Percentiles rank a stretch among this genome's conserved stretches.
Conservation (phyloP, 2,113 vertebrate species). For the Calcarius ornatus region DNA sequence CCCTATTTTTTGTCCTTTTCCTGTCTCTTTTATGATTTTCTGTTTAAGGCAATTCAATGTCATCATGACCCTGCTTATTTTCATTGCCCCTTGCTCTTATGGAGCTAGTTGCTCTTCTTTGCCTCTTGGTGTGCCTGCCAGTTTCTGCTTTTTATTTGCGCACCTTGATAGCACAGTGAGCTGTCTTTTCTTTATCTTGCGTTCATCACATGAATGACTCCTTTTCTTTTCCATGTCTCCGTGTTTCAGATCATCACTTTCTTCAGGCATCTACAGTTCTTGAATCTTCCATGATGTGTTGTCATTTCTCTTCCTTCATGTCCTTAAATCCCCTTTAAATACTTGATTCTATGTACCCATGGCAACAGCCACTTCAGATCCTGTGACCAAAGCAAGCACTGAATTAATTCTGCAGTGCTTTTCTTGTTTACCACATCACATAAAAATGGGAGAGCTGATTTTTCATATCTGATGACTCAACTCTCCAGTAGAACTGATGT, state of each 20-base stretch:
- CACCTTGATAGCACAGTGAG: background rate
- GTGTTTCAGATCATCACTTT: background rate
- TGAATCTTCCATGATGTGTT: background rate
- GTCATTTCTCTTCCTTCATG: background rate
- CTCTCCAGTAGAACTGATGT: background rate
- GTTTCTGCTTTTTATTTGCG: background rate
- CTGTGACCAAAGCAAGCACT: slow-evolving; percentile 23
- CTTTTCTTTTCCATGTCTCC: background rate
- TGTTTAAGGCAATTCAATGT: background rate
- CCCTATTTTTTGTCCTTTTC: background rate
- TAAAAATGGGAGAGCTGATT: slow-evolving; percentile 1
- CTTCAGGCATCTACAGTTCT: background rate
- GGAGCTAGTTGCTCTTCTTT: background rate
- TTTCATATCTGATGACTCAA: slow-evolving; percentile 40
- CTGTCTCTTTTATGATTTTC: background rate
- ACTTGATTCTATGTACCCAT: slow-evolving; percentile 22
- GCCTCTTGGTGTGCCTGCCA: background rate
- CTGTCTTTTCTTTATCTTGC: background rate
- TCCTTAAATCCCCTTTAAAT: slow-evolving; percentile 20
- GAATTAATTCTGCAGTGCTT: slow-evolving; percentile 27
- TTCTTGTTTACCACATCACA: slow-evolving; percentile 41
- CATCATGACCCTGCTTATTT: background rate
- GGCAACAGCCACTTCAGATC: slow-evolving; percentile 48
- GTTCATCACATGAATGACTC: background rate
- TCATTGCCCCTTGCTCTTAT: background rate